These are phyloP conservation scores for Strix occidentalis DNA, from an alignment of 2,797 vertebrate genomes.

Conservation along the genomic window DNA sequence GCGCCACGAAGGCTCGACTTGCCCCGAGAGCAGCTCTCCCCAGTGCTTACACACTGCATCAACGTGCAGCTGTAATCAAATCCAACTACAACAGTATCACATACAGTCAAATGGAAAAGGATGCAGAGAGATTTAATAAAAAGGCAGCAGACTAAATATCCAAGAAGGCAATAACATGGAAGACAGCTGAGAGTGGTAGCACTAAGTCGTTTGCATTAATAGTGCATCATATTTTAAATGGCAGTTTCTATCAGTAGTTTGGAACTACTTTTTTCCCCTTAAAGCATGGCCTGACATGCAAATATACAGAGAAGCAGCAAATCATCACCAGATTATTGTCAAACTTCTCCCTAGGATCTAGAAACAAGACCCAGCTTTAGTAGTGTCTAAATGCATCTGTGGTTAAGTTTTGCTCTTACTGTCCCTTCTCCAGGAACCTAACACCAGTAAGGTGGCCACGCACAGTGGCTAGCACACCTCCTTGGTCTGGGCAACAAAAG, in stretches of 20 bases:
- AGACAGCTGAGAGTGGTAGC: neutral
- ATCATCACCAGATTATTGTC: neutral
- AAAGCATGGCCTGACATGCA: neutral
- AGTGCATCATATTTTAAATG: neutral
- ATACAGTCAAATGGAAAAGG: neutral
- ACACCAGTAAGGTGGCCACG: neutral
- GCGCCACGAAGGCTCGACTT: neutral
- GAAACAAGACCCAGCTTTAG: neutral
- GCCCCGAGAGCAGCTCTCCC: neutral
- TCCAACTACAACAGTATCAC: neutral
- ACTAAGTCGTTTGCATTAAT: neutral
- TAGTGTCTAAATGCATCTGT: fast-evolving
- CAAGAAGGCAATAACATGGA: neutral
- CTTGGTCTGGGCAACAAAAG: neutral
- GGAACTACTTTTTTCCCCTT: neutral
- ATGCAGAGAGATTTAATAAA: neutral
- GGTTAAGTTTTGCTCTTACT: neutral
- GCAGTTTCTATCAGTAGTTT: neutral
- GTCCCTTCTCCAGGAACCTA: neutral
- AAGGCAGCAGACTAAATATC: neutral
- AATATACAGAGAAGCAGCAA: neutral
- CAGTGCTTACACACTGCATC: neutral
- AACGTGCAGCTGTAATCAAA: neutral
- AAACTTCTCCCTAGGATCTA: neutral
- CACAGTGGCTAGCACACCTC: neutral